These are phyloP conservation scores for Ormyrus pomaceus DNA, from an alignment of 2,888 invertebrate genomes.

Conservation along the genomic window DNA sequence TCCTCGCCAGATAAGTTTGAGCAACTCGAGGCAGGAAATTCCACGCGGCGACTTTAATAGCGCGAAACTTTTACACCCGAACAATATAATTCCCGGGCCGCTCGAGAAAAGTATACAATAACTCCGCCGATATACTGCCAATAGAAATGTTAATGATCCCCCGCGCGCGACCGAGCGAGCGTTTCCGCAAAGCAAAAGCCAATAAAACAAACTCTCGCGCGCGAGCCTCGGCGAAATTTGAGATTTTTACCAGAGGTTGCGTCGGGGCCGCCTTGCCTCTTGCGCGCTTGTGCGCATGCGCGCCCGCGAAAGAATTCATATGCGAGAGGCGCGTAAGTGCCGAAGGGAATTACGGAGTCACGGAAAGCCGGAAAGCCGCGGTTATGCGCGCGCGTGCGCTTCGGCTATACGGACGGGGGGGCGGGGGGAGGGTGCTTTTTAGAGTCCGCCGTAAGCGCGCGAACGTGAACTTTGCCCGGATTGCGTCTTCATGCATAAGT, in stretches of 20 bases:
- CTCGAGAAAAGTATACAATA: neutral
- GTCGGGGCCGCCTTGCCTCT: neutral
- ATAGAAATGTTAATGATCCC: conserved; percentile 43
- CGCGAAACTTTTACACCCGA: neutral
- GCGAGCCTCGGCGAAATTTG: neutral
- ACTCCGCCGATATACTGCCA: conserved; percentile 8
- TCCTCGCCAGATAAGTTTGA: no score
- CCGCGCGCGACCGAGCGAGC: neutral
- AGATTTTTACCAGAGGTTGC: conserved; percentile 42
- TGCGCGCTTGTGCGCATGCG: neutral
- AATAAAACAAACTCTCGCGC: neutral
- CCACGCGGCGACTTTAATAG: neutral
- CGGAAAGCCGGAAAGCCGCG: conserved; percentile 37
- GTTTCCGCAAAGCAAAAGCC: neutral
- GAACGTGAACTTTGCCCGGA: no score
- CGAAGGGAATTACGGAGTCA: conserved; percentile 40
- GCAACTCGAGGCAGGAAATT: neutral
- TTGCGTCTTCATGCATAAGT: neutral
- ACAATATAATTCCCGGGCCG: neutral
- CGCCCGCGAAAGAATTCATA: conserved; percentile 35
- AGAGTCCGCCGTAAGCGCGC: no score
- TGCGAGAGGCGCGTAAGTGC: conserved; percentile 16
- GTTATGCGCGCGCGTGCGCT: neutral
- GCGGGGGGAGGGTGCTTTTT: no score
- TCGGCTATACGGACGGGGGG: neutral